phyloP scores from a whole-genome alignment of 2,888 invertebrate genomes.

The Fragum fragum region DNA sequence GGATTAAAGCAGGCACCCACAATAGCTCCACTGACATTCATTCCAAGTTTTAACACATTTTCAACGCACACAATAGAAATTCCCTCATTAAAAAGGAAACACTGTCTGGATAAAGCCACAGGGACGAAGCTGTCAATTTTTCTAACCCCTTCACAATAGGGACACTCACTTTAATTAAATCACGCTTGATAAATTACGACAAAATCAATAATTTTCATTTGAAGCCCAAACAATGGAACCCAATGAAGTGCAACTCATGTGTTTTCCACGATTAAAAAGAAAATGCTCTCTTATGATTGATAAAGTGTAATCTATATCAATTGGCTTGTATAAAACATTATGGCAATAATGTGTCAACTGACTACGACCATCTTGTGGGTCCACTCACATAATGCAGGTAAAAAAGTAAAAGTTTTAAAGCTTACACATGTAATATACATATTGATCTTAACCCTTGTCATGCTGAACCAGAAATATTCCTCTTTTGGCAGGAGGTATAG shows the following conservation, averaged over 20 bases:
- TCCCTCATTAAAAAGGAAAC: conserved; percentile 1
- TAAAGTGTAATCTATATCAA: no score
- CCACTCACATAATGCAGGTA: no score
- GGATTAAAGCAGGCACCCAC: neutral
- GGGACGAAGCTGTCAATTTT: conserved; percentile 21
- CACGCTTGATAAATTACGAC: conserved; percentile 33
- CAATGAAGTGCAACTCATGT: conserved; percentile 14
- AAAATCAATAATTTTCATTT: conserved; percentile 45
- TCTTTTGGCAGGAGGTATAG: no score
- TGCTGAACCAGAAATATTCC: no score
- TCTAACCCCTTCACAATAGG: conserved; percentile 14
- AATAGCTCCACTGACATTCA: neutral
- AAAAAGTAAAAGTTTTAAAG: no score
- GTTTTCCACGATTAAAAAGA: neutral
- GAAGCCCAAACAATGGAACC: conserved; percentile 32
- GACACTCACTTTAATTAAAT: conserved; percentile 31
- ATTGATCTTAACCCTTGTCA: no score
- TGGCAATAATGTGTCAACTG: no score
- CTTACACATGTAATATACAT: no score
- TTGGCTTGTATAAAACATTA: no score
- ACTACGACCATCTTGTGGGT: no score
- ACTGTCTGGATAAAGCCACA: neutral
- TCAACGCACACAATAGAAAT: neutral
- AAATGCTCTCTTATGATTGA: no score
- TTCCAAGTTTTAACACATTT: neutral